Evolutionary conservation across 2,888 invertebrate genomes (phyloP).

Genomic region (Noctua janthina): DNA sequence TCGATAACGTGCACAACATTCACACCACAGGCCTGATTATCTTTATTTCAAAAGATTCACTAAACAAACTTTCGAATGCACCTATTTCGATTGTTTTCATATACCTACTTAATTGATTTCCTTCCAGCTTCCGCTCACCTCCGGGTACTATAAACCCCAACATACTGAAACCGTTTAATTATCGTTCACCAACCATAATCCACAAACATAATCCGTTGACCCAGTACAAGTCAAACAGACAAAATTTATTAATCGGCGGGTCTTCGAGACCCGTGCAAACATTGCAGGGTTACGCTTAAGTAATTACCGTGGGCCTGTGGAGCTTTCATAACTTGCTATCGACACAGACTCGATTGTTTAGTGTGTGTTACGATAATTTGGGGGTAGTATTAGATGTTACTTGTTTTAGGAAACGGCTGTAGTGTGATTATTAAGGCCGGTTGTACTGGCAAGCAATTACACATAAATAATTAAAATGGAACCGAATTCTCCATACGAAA

Average conservation of each 20-base stretch:
- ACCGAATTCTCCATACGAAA: background rate
- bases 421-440: background rate
- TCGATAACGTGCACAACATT: background rate
- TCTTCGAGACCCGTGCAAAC: constrained; percentile 79
- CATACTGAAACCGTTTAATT: constrained; percentile 69
- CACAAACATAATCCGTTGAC: constrained; percentile 73
- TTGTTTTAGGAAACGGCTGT: background rate
- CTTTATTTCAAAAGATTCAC: background rate
- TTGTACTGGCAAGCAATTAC: background rate
- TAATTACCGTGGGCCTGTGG: constrained; percentile 80
- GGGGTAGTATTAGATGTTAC: constrained; percentile 30
- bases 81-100: background rate
- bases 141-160: constrained; percentile 44
- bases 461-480: background rate
- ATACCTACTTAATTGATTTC: constrained; percentile 1
- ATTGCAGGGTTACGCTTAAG: constrained; percentile 80
- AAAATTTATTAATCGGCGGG: constrained; percentile 83
- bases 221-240: constrained; percentile 83
- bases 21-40: background rate
- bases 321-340: constrained; percentile 80
- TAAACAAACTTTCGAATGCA: background rate
- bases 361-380: constrained; percentile 48
- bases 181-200: constrained; percentile 71
- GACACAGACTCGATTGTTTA: constrained; percentile 75
- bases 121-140: constrained; percentile 46